A percentile compares a stretch with the other conserved stretches of the same genome.
phyloP scores from a whole-genome alignment of 1,140 invertebrate species.

The Stratiolaelaps scimitus region DNA sequence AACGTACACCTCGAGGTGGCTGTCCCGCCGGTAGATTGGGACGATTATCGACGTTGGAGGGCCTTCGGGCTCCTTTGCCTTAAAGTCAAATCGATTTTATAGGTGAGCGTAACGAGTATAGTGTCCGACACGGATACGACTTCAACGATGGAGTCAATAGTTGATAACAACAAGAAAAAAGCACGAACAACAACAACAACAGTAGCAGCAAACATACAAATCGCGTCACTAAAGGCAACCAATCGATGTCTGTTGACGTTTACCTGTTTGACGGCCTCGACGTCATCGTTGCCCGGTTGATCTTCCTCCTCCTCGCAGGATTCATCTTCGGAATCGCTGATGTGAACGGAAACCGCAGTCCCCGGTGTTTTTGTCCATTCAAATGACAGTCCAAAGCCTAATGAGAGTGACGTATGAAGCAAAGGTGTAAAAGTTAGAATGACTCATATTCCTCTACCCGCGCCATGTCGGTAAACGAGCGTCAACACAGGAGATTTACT shows the following conservation, averaged over 20 bases:
- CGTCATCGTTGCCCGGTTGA: neutral
- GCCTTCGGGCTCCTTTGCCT: conserved; percentile 37
- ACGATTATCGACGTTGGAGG: conserved; percentile 64
- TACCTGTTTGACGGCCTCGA: conserved; percentile 12
- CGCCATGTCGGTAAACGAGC: no score
- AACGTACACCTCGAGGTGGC: conserved; percentile 90
- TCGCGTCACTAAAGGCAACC: no score
- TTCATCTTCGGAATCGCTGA: conserved; percentile 83
- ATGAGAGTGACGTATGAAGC: neutral
- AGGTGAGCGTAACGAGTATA: neutral
- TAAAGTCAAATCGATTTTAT: no score
- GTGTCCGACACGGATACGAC: no score
- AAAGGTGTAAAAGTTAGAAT: no score
- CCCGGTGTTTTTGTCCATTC: conserved; percentile 83
- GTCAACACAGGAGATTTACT: no score
- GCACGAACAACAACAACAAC: no score
- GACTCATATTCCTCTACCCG: no score
- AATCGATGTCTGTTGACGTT: no score
- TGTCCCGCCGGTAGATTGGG: conserved; percentile 86
- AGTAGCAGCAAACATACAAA: no score
- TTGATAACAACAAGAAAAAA: no score
- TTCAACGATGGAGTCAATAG: no score
- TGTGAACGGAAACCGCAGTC: conserved; percentile 66
- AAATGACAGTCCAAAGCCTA: conserved; percentile 83
- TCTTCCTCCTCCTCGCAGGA: conserved; percentile 56